Conservation (phyloP, 2,113 vertebrate species). For the Meleagris gallopavo region DNA sequence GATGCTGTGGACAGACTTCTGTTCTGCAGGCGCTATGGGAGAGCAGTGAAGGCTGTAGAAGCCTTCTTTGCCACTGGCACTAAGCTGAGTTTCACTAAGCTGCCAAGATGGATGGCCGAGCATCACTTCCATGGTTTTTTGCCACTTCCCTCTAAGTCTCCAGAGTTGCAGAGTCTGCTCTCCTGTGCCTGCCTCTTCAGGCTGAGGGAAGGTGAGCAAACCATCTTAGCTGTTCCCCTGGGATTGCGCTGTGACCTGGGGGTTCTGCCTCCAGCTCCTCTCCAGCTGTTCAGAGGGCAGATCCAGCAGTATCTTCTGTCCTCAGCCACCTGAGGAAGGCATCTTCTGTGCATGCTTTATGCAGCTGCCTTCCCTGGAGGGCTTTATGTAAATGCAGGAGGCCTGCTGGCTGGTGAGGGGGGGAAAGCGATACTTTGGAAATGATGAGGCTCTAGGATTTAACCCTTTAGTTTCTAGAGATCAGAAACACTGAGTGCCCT, state of each 20-base stretch:
- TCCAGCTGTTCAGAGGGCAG: background rate
- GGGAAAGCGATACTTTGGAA: conserved; percentile 32
- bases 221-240: background rate
- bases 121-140: background rate
- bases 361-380: conserved; percentile 49
- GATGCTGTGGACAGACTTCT: background rate
- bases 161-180: background rate
- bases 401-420: conserved; percentile 1
- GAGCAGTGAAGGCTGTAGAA: background rate
- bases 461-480: background rate
- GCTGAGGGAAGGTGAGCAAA: background rate
- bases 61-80: background rate
- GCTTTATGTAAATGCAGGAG: conserved; percentile 1
- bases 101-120: background rate
- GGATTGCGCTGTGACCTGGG: background rate
- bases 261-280: background rate
- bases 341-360: conserved; percentile 22
- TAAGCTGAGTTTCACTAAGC: background rate
- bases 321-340: conserved; percentile 16
- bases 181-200: background rate
- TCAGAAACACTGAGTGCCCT: background rate
- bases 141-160: background rate
- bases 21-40: background rate
- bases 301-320: background rate
- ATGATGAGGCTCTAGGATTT: background rate